A percentile compares a stretch with the other conserved stretches of the same genome.
Evolutionary conservation across 2,888 invertebrate genomes (phyloP).

Genomic region (Caenorhabditis sinica): DNA sequence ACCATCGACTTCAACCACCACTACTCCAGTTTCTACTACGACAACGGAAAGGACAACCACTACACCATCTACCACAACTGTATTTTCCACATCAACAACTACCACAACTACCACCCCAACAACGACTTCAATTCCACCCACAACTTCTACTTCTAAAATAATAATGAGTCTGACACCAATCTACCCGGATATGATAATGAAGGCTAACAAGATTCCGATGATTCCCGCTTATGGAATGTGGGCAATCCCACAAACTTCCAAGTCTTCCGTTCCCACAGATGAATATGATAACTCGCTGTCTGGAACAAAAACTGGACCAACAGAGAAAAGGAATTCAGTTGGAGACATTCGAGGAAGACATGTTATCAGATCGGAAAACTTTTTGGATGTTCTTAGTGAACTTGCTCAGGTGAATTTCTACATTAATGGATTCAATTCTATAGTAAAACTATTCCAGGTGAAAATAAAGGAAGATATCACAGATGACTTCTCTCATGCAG

Average conservation of each 20-base stretch:
- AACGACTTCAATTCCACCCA: conserved; percentile 1
- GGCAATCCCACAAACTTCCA: conserved; percentile 37
- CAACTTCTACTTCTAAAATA: neutral
- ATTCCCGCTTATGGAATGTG: conserved; percentile 68
- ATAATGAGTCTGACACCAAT: conserved; percentile 57
- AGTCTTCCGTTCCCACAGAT: neutral
- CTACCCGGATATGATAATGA: conserved; percentile 60
- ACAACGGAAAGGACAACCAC: conserved; percentile 31
- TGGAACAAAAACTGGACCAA: neutral
- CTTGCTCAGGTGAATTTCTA: conserved; percentile 56
- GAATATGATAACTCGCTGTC: conserved; percentile 1
- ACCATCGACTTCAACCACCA: conserved; percentile 24
- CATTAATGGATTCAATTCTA: neutral
- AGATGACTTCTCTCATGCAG: conserved; percentile 57
- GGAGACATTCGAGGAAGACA: conserved; percentile 61
- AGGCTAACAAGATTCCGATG: conserved; percentile 57
- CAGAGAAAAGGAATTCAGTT: conserved; percentile 35
- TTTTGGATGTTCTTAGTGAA: conserved; percentile 69
- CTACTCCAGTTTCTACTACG: conserved; percentile 25
- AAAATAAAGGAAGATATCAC: conserved; percentile 68
- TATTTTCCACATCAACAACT: conserved; percentile 27
- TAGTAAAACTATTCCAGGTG: conserved; percentile 42
- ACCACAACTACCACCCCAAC: conserved; percentile 36
- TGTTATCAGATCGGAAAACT: conserved; percentile 68
- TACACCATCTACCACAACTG: neutral